phyloP scores from a whole-genome alignment of 2,888 invertebrate species.

The Leucoma salicis region DNA sequence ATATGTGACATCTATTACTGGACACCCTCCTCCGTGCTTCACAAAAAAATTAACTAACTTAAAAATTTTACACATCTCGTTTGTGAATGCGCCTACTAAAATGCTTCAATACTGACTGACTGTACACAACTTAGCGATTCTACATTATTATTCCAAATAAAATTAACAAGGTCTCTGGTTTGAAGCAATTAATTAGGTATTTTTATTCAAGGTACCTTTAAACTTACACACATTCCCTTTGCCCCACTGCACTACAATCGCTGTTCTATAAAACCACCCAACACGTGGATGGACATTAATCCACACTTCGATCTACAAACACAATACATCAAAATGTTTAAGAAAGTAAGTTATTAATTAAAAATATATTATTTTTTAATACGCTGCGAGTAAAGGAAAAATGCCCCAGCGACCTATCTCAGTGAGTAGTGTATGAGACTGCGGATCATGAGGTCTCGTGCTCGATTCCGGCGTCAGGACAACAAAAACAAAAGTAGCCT shows the following conservation, averaged over 20 bases:
- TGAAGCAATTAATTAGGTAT: background rate
- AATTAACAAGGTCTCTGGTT: background rate
- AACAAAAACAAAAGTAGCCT: too few species aligned
- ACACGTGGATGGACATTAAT: slow-evolving; percentile 44
- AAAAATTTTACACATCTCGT: too few species aligned
- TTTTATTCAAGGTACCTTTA: background rate
- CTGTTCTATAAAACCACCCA: slow-evolving; percentile 32
- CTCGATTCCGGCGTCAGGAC: too few species aligned
- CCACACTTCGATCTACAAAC: slow-evolving; percentile 40
- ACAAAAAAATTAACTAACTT: too few species aligned
- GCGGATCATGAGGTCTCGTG: too few species aligned
- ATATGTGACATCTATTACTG: too few species aligned
- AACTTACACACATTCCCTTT: background rate
- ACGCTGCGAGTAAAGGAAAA: too few species aligned
- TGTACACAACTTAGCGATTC: background rate
- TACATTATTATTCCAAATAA: background rate
- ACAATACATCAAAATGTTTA: slow-evolving; percentile 57
- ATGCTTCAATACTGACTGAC: too few species aligned
- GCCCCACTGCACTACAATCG: slow-evolving; percentile 28
- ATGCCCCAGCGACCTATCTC: too few species aligned
- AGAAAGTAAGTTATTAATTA: slow-evolving; percentile 47
- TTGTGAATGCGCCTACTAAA: too few species aligned
- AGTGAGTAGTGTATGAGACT: too few species aligned
- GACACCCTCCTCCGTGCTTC: too few species aligned
- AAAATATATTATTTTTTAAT: background rate